Percentiles rank a stretch among this genome's conserved stretches.
These are phyloP conservation scores for Chelonia mydas DNA, from an alignment of 2,797 vertebrate genomes.

Conservation along the genomic window DNA sequence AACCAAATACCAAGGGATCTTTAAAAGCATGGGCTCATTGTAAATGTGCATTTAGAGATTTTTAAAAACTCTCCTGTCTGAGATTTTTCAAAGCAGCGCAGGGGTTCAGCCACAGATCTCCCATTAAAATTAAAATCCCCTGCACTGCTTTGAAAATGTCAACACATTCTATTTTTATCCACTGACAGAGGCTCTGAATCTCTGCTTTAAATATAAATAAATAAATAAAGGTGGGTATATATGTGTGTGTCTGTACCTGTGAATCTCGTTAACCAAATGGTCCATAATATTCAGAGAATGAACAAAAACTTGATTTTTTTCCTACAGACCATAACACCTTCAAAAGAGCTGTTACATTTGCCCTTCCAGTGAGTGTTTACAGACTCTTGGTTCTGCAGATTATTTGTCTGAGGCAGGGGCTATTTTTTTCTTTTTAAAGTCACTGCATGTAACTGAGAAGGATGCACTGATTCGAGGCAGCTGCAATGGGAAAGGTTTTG, in stretches of 20 bases:
- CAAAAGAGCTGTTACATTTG: background rate
- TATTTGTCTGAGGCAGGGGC: background rate
- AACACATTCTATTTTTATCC: accelerated
- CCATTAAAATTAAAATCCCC: too few species aligned
- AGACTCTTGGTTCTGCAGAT: background rate
- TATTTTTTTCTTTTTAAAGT: background rate
- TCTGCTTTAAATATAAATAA: background rate
- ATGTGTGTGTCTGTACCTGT: background rate
- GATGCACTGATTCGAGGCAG: background rate
- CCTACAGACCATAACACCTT: background rate
- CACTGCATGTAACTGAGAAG: background rate
- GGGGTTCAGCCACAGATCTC: accelerated
- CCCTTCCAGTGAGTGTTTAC: background rate
- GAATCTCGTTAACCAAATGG: accelerated
- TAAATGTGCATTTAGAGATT: background rate
- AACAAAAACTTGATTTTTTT: background rate
- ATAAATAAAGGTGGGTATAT: background rate
- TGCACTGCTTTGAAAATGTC: accelerated
- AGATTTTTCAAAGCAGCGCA: background rate
- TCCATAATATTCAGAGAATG: background rate
- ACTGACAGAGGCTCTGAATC: accelerated
- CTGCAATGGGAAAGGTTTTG: background rate
- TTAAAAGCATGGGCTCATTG: accelerated
- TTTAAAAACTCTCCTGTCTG: accelerated
- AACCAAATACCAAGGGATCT: too few species aligned